Evolutionary conservation across 2,888 invertebrate species (phyloP).

Genomic region (Agrochola macilenta): DNA sequence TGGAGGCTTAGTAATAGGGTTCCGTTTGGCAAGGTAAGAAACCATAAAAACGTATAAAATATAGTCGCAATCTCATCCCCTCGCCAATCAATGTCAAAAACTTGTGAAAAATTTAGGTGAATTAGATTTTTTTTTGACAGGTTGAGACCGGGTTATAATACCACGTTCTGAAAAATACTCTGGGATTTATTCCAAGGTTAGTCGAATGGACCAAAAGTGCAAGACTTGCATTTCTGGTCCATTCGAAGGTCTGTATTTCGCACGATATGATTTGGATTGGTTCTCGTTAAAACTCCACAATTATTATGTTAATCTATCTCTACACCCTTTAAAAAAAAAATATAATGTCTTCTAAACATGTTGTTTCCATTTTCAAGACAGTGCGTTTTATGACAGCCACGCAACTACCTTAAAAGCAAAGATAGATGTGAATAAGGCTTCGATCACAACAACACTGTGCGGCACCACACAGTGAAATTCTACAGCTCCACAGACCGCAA

Average conservation of each 20-base stretch:
- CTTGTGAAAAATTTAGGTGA: too few species aligned
- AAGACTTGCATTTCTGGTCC: background rate
- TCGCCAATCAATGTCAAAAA: background rate
- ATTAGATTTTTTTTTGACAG: too few species aligned
- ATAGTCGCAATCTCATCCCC: background rate
- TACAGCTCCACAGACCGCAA: conserved; percentile 16
- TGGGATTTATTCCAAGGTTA: background rate
- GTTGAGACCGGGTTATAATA: too few species aligned
- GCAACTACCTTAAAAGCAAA: background rate
- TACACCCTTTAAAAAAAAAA: background rate
- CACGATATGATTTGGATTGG: background rate
- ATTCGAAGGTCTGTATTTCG: background rate
- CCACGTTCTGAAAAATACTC: background rate
- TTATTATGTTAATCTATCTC: background rate
- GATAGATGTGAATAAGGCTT: background rate
- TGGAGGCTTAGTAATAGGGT: too few species aligned
- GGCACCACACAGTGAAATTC: background rate
- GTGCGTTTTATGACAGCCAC: background rate
- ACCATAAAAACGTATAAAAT: too few species aligned
- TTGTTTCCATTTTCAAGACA: background rate
- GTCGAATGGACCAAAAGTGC: too few species aligned
- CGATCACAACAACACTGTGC: background rate
- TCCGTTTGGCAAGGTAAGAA: too few species aligned
- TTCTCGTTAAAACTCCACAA: background rate
- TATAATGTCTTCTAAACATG: background rate